Conservation (phyloP, 2,888 invertebrate species). For the Girardia tigrina region DNA sequence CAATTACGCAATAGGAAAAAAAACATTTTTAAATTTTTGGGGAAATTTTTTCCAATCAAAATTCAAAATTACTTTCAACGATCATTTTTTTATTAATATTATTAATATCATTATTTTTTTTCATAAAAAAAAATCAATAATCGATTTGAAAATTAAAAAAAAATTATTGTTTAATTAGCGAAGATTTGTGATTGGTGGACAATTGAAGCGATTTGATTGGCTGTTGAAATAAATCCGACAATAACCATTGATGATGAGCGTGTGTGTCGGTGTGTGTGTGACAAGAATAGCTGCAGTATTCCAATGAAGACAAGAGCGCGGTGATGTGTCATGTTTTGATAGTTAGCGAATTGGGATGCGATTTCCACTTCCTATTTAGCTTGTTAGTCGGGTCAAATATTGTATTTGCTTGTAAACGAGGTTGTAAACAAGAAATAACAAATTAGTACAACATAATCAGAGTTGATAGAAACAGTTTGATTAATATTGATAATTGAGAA, state of each 20-base stretch:
- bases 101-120: too few species aligned
- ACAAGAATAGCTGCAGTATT: not conserved
- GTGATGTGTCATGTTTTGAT: slow-evolving; percentile 18
- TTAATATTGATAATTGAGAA: slow-evolving; percentile 23
- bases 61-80: too few species aligned
- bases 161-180: slow-evolving; percentile 23
- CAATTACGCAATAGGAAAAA: too few species aligned
- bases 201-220: not conserved
- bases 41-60: too few species aligned
- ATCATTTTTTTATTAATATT: too few species aligned
- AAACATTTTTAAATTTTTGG: too few species aligned
- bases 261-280: not conserved
- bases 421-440: slow-evolving; percentile 23
- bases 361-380: slow-evolving; percentile 23
- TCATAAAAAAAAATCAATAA: slow-evolving; percentile 23
- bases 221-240: not conserved
- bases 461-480: slow-evolving; percentile 11
- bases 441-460: slow-evolving; percentile 17
- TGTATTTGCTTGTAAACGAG: slow-evolving; percentile 20
- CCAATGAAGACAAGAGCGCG: slow-evolving; percentile 17
- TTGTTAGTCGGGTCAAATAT: slow-evolving; percentile 23
- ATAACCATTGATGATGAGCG: not conserved
- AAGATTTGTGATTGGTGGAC: not conserved
- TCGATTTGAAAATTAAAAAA: slow-evolving; percentile 16
- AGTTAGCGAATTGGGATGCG: slow-evolving; percentile 23